Evolutionary conservation across 2,797 vertebrate genomes (phyloP).

Genomic region (Holocentrus rufus): DNA sequence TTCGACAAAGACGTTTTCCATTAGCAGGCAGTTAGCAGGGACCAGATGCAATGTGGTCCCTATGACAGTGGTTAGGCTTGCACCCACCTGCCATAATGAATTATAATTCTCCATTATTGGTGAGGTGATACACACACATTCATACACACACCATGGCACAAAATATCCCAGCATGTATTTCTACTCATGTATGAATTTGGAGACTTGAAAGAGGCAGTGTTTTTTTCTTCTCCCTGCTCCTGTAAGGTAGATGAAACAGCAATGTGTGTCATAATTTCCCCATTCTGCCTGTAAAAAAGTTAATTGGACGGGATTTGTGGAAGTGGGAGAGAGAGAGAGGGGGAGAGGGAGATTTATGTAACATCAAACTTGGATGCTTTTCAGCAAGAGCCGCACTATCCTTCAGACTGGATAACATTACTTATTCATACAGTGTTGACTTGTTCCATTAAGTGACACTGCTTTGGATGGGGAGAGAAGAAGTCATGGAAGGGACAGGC

Average conservation of each 20-base stretch:
- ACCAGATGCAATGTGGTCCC: constrained; percentile 67
- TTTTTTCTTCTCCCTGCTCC: not conserved
- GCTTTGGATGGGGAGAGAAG: constrained; percentile 17
- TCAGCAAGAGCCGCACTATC: constrained; percentile 27
- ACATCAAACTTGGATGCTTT: constrained; percentile 45
- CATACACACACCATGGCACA: not conserved
- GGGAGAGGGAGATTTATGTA: constrained; percentile 31
- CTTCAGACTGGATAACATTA: constrained; percentile 44
- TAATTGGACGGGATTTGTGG: constrained; percentile 22
- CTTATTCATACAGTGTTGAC: constrained; percentile 60
- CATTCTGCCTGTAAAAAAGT: not conserved
- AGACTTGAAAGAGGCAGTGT: not conserved
- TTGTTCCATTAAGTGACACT: constrained; percentile 51
- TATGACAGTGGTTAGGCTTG: constrained; percentile 63
- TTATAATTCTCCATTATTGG: constrained; percentile 47
- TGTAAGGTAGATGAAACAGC: not conserved
- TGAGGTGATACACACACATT: not conserved
- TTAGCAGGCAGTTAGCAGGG: constrained; percentile 75
- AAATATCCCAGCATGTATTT: not conserved
- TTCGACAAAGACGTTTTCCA: constrained; percentile 66
- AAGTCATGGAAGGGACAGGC: constrained; percentile 31
- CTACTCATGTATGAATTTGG: not conserved
- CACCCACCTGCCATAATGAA: constrained; percentile 76
- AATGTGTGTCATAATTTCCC: not conserved
- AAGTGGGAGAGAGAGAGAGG: not conserved